A percentile compares a stretch with the other conserved stretches of the same genome.
Conservation (phyloP, 2,113 vertebrate genomes). For the Mobula hypostoma region DNA sequence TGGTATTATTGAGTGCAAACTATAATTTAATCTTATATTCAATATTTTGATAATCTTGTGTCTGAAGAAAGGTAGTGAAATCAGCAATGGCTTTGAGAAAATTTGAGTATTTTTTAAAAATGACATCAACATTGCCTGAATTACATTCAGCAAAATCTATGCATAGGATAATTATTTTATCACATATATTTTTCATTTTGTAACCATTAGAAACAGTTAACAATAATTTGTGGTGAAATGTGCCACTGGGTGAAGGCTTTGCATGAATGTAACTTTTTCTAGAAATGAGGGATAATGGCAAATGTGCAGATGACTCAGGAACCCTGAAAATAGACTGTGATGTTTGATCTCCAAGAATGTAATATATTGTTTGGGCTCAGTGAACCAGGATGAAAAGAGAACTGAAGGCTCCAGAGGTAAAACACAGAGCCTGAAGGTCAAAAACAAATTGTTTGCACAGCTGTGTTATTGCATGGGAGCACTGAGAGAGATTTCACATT, state of each 20-base stretch:
- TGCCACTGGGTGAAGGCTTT: neutral
- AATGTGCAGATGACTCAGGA: neutral
- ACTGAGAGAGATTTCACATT: neutral
- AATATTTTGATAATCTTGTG: neutral
- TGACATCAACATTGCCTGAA: neutral
- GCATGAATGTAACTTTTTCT: neutral
- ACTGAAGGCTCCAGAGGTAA: neutral
- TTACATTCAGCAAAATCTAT: neutral
- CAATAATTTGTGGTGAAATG: neutral
- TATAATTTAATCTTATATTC: no score
- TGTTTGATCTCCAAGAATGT: neutral
- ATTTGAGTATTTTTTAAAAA: neutral
- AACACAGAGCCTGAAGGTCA: neutral
- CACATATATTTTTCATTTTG: neutral
- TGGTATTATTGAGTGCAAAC: no score
- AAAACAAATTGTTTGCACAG: neutral
- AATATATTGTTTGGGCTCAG: neutral
- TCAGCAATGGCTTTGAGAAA: neutral
- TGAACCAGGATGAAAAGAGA: neutral
- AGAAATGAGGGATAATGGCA: neutral
- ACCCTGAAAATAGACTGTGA: neutral
- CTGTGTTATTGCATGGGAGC: neutral
- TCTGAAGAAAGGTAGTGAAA: neutral
- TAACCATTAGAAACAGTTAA: neutral
- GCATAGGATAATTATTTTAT: neutral